Percentiles rank a stretch among this genome's conserved stretches.
These are phyloP conservation scores for Cenopis cana DNA, from an alignment of 2,888 invertebrate species.

Conservation along the genomic window DNA sequence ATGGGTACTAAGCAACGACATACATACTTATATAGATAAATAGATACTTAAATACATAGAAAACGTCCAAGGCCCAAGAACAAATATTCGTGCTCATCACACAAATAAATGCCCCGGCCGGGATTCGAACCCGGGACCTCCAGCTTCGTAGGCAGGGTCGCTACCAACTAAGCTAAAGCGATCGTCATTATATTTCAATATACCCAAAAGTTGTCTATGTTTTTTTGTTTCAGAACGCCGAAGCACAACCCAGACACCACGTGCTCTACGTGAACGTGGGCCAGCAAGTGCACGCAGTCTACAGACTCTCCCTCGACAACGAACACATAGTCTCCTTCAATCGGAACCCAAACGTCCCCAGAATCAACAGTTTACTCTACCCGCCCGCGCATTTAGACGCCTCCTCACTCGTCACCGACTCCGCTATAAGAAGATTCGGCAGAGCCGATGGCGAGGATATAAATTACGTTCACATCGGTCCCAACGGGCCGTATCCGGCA, in stretches of 20 bases:
- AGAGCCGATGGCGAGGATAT: slow-evolving; percentile 64
- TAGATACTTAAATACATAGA: too few relatives aligned
- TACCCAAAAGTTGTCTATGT: not conserved
- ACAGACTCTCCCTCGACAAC: slow-evolving; percentile 49
- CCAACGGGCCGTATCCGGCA: slow-evolving; percentile 47
- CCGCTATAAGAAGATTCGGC: slow-evolving; percentile 68
- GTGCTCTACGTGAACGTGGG: slow-evolving; percentile 66
- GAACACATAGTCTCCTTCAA: slow-evolving; percentile 14
- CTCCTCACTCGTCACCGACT: slow-evolving; percentile 64
- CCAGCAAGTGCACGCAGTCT: slow-evolving; percentile 54
- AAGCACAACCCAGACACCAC: slow-evolving; percentile 55
- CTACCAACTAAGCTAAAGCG: too few relatives aligned
- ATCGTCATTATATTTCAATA: too few relatives aligned
- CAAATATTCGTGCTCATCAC: too few relatives aligned
- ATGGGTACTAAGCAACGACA: too few relatives aligned
- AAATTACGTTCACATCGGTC: slow-evolving; percentile 66
- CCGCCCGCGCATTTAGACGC: slow-evolving; percentile 51
- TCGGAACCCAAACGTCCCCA: slow-evolving; percentile 17
- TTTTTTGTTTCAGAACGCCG: slow-evolving; percentile 38
- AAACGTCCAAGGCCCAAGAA: too few relatives aligned
- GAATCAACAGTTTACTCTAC: slow-evolving; percentile 46
- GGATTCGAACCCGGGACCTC: too few relatives aligned
- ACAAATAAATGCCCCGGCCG: too few relatives aligned
- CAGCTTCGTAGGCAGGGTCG: too few relatives aligned
- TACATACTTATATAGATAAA: too few relatives aligned